A percentile compares a stretch with the other conserved stretches of the same genome.
Conservation (phyloP, 2,113 vertebrate species). For the Heterotilapia buettikoferi region DNA sequence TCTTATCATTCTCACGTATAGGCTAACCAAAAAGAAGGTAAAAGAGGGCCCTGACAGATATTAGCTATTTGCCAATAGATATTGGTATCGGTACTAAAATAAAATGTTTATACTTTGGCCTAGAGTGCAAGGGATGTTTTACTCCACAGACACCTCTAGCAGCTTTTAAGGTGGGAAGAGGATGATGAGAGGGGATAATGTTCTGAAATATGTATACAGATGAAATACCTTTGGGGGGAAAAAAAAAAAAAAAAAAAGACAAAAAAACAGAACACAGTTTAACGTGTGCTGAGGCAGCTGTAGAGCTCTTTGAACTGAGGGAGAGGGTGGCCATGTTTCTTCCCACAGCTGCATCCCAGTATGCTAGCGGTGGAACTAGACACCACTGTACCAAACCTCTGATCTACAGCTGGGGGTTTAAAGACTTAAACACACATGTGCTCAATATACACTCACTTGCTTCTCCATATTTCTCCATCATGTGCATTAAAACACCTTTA, state of each 20-base stretch:
- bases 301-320: not conserved
- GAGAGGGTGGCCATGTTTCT: not conserved
- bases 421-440: not conserved
- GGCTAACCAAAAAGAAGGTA: not conserved
- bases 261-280: not conserved
- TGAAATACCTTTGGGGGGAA: not conserved
- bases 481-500: not conserved
- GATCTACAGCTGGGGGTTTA: slow-evolving; percentile 33
- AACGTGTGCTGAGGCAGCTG: not conserved
- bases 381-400: slow-evolving; percentile 18
- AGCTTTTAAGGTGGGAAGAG: not conserved
- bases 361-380: slow-evolving; percentile 5
- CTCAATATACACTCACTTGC: not conserved
- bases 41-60: not conserved
- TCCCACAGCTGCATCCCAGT: slow-evolving; percentile 21
- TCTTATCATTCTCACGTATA: not conserved
- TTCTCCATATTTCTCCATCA: not conserved
- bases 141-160: not conserved
- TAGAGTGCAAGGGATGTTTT: not conserved
- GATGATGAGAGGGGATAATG: not conserved
- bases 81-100: not conserved
- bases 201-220: not conserved
- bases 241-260: not conserved
- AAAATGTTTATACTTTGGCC: not conserved
- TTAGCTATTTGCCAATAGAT: not conserved